phyloP scores from a whole-genome alignment of 2,113 vertebrate species.

The Callospermophilus lateralis region DNA sequence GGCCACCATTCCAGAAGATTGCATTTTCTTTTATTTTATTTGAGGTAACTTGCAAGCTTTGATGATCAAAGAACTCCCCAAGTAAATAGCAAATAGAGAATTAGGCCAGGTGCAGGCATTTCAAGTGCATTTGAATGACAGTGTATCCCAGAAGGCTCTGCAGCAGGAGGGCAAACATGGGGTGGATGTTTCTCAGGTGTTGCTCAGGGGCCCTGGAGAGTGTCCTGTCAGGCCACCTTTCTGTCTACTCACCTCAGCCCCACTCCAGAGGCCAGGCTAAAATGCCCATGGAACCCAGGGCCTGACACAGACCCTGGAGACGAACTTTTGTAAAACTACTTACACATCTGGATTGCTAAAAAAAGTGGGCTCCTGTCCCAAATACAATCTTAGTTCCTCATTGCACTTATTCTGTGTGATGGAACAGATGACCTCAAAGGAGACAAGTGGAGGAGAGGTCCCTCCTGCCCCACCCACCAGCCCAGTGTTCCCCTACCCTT shows the following conservation, averaged over 20 bases:
- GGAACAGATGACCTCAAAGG: background rate
- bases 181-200: background rate
- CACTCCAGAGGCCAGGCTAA: background rate
- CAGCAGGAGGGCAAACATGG: fast-evolving
- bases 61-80: background rate
- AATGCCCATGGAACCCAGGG: fast-evolving
- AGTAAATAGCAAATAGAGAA: background rate
- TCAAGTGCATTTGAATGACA: background rate
- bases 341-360: background rate
- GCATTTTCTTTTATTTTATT: background rate
- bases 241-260: background rate
- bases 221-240: no score
- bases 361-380: background rate
- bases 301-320: no score
- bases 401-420: background rate
- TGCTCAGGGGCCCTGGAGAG: background rate
- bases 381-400: background rate
- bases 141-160: background rate
- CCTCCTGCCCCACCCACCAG: no score
- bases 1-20: background rate
- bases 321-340: background rate
- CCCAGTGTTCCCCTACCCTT: no score
- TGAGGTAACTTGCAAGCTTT: background rate
- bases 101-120: background rate
- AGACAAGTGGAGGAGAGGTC: no score